Conservation (phyloP, 2,797 vertebrate species). For the Gallinago nigripennis region DNA sequence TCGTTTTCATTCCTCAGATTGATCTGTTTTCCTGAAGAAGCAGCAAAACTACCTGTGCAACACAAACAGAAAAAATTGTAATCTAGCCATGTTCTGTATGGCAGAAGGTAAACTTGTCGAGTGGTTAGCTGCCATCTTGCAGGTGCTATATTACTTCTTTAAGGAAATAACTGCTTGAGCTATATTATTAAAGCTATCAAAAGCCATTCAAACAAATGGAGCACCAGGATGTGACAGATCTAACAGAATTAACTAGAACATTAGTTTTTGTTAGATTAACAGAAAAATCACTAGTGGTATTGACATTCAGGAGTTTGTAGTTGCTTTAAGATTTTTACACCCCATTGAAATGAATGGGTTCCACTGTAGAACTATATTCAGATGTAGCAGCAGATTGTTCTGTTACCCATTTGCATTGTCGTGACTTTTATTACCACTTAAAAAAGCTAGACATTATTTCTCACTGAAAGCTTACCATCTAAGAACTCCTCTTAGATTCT, state of each 20-base stretch:
- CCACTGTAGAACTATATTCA: neutral
- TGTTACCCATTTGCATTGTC: slow-evolving; percentile 11
- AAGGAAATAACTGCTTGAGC: neutral
- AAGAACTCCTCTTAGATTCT: slow-evolving; percentile 10
- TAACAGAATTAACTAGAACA: neutral
- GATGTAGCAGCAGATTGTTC: neutral
- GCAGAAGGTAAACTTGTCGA: neutral
- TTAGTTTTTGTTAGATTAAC: slow-evolving; percentile 16
- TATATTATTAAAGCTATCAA: neutral
- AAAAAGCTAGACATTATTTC: neutral
- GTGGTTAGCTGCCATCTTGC: neutral
- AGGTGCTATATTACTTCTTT: neutral
- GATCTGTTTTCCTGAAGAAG: neutral
- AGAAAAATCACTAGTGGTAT: slow-evolving; percentile 12
- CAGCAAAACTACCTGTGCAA: neutral
- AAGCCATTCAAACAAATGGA: neutral
- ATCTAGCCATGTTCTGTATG: neutral
- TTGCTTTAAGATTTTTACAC: neutral
- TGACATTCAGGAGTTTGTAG: neutral
- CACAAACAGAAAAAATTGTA: neutral
- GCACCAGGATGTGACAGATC: neutral
- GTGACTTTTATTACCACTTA: neutral
- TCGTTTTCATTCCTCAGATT: neutral
- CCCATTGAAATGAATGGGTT: neutral
- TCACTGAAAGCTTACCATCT: neutral